These are phyloP conservation scores for Prorops nasuta DNA, from an alignment of 1,140 invertebrate genomes.

Conservation along the genomic window DNA sequence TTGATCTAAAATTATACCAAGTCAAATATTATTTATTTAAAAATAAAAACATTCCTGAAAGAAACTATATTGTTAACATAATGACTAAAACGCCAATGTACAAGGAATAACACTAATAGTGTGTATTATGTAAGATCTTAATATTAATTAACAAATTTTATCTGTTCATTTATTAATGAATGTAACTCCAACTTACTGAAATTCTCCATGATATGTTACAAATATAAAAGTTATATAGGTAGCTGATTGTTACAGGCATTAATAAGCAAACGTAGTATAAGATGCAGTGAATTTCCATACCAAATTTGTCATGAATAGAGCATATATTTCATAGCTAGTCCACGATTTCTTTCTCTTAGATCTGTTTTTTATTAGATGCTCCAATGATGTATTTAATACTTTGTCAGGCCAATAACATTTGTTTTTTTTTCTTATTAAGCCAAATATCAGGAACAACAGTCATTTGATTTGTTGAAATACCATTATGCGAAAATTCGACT, in stretches of 20 bases:
- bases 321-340: too few species aligned
- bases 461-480: background rate
- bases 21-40: too few species aligned
- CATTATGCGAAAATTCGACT: background rate
- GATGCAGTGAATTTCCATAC: background rate
- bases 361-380: background rate
- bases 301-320: too few species aligned
- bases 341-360: background rate
- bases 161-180: too few species aligned
- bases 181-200: too few species aligned
- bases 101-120: too few species aligned
- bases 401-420: background rate
- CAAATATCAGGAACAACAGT: background rate
- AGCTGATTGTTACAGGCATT: background rate
- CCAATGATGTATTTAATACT: background rate
- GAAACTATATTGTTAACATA: too few species aligned
- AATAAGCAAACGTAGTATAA: background rate
- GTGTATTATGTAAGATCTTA: too few species aligned
- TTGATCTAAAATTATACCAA: too few species aligned
- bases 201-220: background rate
- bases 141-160: too few species aligned
- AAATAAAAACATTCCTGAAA: too few species aligned
- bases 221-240: background rate
- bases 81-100: too few species aligned
- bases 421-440: background rate